Percentiles rank a stretch among this genome's conserved stretches.
phyloP scores from a whole-genome alignment of 2,797 vertebrate genomes.

The Sciaenops ocellatus region DNA sequence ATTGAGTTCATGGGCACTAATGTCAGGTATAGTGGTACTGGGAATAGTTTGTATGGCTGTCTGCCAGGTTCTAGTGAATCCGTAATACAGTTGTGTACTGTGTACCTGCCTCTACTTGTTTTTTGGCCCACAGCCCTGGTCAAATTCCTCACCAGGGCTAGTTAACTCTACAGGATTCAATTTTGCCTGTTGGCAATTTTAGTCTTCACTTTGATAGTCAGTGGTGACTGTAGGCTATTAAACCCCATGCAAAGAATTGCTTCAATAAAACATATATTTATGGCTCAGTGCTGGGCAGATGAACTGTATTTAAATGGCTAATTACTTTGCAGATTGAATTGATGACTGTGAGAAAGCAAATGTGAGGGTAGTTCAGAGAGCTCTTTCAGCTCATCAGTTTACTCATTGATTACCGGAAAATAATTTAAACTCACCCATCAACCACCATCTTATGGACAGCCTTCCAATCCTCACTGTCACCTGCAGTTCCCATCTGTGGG shows the following conservation, averaged over 20 bases:
- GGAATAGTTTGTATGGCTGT: neutral
- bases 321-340: constrained; percentile 5
- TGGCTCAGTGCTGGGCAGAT: constrained; percentile 3
- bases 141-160: constrained; percentile 39
- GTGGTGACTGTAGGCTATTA: neutral
- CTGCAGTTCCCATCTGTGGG: constrained; percentile 90
- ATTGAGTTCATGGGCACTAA: neutral
- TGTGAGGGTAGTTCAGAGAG: neutral
- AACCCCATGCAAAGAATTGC: neutral
- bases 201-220: neutral
- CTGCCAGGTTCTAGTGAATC: neutral
- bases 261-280: neutral
- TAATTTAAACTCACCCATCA: constrained; percentile 88
- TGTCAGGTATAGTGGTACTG: neutral
- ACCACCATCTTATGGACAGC: constrained; percentile 94
- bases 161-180: neutral
- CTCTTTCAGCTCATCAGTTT: neutral
- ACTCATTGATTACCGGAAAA: neutral
- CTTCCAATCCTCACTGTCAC: constrained; percentile 94
- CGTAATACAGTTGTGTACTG: neutral
- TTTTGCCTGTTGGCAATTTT: neutral
- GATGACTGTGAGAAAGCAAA: neutral
- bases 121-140: constrained; percentile 21
- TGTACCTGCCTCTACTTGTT: constrained; percentile 15
- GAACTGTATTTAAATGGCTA: neutral